Base-by-base conservation (phyloP, 2,888 invertebrate genomes). In the Macaria liturata region DNA sequence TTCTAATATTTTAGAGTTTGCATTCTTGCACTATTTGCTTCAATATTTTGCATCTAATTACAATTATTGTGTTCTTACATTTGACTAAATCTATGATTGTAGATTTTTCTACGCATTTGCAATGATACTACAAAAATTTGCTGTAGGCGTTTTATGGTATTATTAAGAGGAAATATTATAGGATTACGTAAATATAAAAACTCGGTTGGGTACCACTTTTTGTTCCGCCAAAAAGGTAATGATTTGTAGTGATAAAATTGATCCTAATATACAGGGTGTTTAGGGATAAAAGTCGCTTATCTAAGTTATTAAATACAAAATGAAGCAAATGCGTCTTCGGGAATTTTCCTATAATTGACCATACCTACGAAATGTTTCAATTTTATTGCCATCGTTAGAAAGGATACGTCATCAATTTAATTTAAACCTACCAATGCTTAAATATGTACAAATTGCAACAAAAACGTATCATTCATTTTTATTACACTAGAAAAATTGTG, bases 331-430 rank as follows among this genome's bases (percentile, higher is more conserved):
- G 58, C 67, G 61, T 57, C 61, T 65, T 62, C 64, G 63, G 64
- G 58, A 61, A 69, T 61, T 49, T 62, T 57, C 60, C 59, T 65
- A 66, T 78, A 78, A 78, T 78, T 78, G 78, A 78, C 78, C 67
- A 70, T 55, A 61, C 39, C 60, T 69, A 72, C 72, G 70, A 67
- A 57, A 57, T 49, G 67, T 70, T 68, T 61, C 67, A 43, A 64
- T 64, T 65, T 74, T 74, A 78, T 75, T 74, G 74, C 76, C 72
- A 67, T 72, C 60, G 59, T 60, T 64, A 59, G 57, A 67, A 40
- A 57, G 46, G 37, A 53, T 59, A 59, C 52, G 43, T 54, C 49
- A 37, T 37, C 7, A 37, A 37, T 37, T 37, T 40, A 51, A 62
- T 58, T 53, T 51, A 58, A 45, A 60, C 49, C 60, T 65, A 63